A percentile compares a stretch with the other conserved stretches of the same genome.
Evolutionary conservation across 2,113 vertebrate species (phyloP).

Genomic region (Syrmaticus mikado): DNA sequence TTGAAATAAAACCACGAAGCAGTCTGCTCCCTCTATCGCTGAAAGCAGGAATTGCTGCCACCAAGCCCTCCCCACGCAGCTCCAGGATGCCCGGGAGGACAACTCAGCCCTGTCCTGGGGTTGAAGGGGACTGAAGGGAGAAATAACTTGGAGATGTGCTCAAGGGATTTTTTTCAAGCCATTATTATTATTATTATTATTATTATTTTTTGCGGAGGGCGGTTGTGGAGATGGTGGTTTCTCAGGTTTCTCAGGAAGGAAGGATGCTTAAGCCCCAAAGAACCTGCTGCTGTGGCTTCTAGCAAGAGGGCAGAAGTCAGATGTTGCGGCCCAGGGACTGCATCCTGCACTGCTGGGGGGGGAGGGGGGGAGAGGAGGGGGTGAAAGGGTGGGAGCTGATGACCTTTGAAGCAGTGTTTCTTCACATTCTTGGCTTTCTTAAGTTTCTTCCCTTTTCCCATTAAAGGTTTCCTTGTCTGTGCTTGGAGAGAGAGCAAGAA

Average conservation of each 20-base stretch:
- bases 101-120: background rate
- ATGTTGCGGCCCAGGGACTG: background rate
- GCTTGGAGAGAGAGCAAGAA: background rate
- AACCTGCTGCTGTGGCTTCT: background rate
- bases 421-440: background rate
- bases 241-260: background rate
- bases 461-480: background rate
- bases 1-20: background rate
- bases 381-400: background rate
- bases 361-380: background rate
- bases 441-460: background rate
- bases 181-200: no score
- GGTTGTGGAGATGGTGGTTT: background rate
- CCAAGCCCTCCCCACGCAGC: background rate
- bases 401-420: background rate
- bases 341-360: background rate
- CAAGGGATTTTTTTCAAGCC: accelerated
- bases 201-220: background rate
- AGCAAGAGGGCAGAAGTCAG: background rate
- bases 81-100: background rate
- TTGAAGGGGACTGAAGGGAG: background rate
- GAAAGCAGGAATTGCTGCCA: background rate
- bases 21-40: background rate
- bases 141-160: background rate
- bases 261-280: background rate